phyloP scores from a whole-genome alignment of 2,888 invertebrate genomes.

The Sympetrum striolatum region DNA sequence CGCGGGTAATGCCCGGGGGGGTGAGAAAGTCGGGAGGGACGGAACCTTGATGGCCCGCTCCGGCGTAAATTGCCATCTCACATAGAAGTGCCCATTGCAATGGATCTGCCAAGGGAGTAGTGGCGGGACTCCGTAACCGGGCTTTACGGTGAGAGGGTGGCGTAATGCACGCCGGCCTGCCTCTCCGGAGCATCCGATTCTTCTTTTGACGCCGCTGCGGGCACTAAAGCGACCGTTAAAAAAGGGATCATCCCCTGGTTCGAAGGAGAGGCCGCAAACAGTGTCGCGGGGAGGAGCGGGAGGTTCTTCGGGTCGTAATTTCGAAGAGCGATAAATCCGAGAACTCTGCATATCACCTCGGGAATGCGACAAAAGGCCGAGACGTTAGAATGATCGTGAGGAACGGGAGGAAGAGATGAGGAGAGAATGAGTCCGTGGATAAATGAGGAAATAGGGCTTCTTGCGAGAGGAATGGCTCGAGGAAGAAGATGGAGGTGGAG shows the following conservation, averaged over 20 bases:
- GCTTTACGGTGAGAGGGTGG: constrained; percentile 11
- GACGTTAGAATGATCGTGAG: neutral
- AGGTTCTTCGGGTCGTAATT: constrained; percentile 23
- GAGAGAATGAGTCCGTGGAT: neutral
- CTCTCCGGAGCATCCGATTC: constrained; percentile 15
- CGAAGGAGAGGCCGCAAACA: neutral
- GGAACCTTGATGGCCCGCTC: constrained; percentile 30
- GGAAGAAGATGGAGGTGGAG: neutral
- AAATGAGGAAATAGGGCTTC: constrained; percentile 30
- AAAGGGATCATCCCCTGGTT: constrained; percentile 9
- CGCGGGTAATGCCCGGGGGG: neutral
- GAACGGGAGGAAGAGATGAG: neutral
- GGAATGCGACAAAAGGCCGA: constrained; percentile 1
- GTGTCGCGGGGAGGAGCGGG: neutral
- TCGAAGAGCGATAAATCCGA: constrained; percentile 30
- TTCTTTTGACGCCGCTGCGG: neutral
- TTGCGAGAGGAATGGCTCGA: neutral
- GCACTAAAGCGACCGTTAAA: constrained; percentile 31
- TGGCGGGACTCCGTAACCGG: constrained; percentile 31
- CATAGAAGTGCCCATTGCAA: constrained; percentile 36
- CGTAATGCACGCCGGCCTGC: constrained; percentile 14
- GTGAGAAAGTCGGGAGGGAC: neutral
- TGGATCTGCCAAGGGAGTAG: constrained; percentile 32
- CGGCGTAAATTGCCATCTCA: constrained; percentile 32
- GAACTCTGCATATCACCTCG: neutral